These are phyloP conservation scores for Erythrolamprus reginae DNA, from an alignment of 2,113 vertebrate species.

Conservation along the genomic window DNA sequence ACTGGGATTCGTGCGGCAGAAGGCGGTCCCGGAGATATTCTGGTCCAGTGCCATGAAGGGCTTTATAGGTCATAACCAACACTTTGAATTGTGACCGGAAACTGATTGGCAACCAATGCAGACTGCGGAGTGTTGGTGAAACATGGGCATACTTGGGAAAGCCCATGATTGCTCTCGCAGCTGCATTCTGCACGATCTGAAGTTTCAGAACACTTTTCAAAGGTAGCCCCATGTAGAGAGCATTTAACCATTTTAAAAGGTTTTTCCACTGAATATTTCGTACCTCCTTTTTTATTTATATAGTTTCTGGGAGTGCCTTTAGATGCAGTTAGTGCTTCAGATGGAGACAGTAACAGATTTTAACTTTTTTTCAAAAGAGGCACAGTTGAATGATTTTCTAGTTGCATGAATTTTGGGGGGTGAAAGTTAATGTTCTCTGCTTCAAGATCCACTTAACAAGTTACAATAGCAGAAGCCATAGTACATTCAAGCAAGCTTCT, in stretches of 20 bases:
- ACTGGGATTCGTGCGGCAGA: too few relatives aligned
- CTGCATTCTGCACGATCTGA: too few relatives aligned
- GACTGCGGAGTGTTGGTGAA: too few relatives aligned
- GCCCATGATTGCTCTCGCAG: too few relatives aligned
- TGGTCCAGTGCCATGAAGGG: too few relatives aligned
- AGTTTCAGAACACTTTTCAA: too few relatives aligned
- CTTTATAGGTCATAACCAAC: too few relatives aligned
- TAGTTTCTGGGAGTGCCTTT: neutral
- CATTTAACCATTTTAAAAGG: neutral
- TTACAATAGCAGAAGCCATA: neutral
- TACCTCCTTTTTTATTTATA: neutral
- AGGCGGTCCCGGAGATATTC: too few relatives aligned
- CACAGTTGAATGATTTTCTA: neutral
- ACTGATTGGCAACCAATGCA: too few relatives aligned
- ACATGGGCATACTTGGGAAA: too few relatives aligned
- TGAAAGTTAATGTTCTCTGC: neutral
- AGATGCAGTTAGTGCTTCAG: neutral
- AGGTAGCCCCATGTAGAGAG: too few relatives aligned
- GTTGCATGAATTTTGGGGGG: neutral
- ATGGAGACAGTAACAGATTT: neutral
- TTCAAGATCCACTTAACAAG: conserved; percentile 10
- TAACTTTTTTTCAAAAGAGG: neutral
- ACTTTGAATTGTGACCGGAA: too few relatives aligned
- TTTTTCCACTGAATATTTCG: neutral
- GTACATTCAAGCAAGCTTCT: conserved; percentile 24